Evolutionary conservation across 1,140 invertebrate species (phyloP).

Genomic region (Colletes gigas): DNA sequence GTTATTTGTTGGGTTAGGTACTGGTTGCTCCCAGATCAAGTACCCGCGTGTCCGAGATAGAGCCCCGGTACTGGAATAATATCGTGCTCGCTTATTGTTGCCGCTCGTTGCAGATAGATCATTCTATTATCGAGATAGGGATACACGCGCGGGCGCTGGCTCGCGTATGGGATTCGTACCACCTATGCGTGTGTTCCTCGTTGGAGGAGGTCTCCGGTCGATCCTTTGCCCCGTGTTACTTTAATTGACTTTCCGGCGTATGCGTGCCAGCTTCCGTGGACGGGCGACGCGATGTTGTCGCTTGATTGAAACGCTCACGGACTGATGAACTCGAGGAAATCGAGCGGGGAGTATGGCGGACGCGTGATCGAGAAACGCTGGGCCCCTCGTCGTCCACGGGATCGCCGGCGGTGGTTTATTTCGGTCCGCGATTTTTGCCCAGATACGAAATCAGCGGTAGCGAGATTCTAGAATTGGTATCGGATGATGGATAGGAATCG

Average conservation of each 20-base stretch:
- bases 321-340: slow-evolving; percentile 11
- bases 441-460: slow-evolving; percentile 21
- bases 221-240: background rate
- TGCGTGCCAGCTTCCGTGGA: slow-evolving; percentile 12
- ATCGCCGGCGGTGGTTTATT: background rate
- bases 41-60: slow-evolving; percentile 68
- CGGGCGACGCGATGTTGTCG: slow-evolving; percentile 22
- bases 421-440: background rate
- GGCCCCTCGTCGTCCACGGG: background rate
- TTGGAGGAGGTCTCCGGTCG: background rate
- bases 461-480: slow-evolving; percentile 32
- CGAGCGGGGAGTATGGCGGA: background rate
- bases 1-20: slow-evolving; percentile 75
- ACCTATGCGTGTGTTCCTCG: background rate
- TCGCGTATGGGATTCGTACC: background rate
- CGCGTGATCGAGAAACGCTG: background rate
- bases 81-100: slow-evolving; percentile 74
- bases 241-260: slow-evolving; percentile 45
- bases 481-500: slow-evolving; percentile 43
- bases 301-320: slow-evolving; percentile 25
- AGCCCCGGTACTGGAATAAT: slow-evolving; percentile 64
- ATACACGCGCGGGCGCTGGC: slow-evolving; percentile 37
- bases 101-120: slow-evolving; percentile 71
- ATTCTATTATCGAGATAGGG: slow-evolving; percentile 76
- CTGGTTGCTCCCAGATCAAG: slow-evolving; percentile 72